phyloP scores from a whole-genome alignment of 2,113 vertebrate genomes.

The Saccopteryx bilineata region DNA sequence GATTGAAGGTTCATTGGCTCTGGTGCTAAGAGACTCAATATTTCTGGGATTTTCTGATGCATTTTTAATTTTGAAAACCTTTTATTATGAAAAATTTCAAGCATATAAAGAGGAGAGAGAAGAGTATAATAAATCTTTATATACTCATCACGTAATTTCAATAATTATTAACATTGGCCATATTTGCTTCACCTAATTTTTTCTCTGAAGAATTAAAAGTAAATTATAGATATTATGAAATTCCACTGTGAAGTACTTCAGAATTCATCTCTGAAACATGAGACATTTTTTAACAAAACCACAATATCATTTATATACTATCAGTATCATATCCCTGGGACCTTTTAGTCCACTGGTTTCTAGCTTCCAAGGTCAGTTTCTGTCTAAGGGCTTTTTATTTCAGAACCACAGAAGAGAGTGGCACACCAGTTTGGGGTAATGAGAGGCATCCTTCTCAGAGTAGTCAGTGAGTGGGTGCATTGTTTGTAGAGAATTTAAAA shows the following conservation, averaged over 20 bases:
- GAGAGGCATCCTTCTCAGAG: not conserved
- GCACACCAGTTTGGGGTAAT: not conserved
- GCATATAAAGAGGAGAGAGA: not conserved
- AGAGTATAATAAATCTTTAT: conserved; percentile 15
- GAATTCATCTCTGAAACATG: conserved; percentile 38
- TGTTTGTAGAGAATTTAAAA: conserved; percentile 40
- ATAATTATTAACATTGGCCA: conserved; percentile 19
- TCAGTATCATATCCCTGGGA: not conserved
- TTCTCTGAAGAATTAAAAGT: conserved; percentile 59
- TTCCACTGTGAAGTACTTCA: conserved; percentile 41
- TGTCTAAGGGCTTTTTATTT: not conserved
- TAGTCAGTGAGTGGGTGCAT: not conserved
- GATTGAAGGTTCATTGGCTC: not conserved
- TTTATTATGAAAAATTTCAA: conserved; percentile 51
- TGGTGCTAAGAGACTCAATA: not conserved
- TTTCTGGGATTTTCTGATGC: conserved; percentile 3
- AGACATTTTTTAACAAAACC: conserved; percentile 13
- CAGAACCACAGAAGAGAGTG: not conserved
- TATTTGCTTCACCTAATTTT: conserved; percentile 31
- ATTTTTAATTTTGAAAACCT: conserved; percentile 28
- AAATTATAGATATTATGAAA: conserved; percentile 31
- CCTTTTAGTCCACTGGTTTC: not conserved
- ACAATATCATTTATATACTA: not conserved
- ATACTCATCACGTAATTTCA: not conserved
- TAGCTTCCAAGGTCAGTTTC: not conserved